Evolutionary conservation across 92 coral and sea anemone species (phyloP).

Genomic region (Heliopora coerulea): DNA sequence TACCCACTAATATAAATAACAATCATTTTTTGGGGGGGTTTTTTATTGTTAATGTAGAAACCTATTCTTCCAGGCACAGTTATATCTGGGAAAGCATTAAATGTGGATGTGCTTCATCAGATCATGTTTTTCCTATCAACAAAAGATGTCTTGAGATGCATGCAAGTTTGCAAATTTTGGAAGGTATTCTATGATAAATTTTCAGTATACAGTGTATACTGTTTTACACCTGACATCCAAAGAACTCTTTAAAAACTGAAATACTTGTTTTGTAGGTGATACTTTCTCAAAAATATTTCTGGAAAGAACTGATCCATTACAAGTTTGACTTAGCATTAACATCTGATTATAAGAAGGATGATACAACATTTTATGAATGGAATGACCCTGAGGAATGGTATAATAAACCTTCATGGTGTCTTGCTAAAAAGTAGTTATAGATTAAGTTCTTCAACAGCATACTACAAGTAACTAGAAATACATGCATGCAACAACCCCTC

Average conservation of each 20-base stretch:
- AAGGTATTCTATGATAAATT: background rate
- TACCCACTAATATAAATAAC: background rate
- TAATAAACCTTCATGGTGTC: background rate
- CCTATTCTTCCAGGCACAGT: slow-evolving; percentile 1
- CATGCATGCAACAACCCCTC: too few species aligned
- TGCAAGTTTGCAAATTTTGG: slow-evolving; percentile 33
- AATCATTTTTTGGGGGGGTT: background rate
- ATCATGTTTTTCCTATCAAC: slow-evolving; percentile 8
- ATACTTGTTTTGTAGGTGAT: background rate
- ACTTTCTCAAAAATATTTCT: slow-evolving; percentile 25
- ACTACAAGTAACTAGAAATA: too few species aligned
- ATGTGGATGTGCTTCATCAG: slow-evolving; percentile 5
- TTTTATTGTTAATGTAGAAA: background rate
- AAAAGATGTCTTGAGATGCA: slow-evolving; percentile 18
- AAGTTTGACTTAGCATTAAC: slow-evolving; percentile 17
- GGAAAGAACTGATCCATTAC: slow-evolving; percentile 19
- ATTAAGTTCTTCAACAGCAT: too few species aligned
- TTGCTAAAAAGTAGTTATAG: too few species aligned
- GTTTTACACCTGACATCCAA: too few species aligned
- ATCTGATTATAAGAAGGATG: slow-evolving; percentile 8
- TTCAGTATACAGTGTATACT: background rate
- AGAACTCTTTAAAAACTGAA: too few species aligned
- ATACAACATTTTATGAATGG: slow-evolving; percentile 15
- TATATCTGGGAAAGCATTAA: background rate
- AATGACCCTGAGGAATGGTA: slow-evolving; percentile 21